Percentiles rank a stretch among this genome's conserved stretches.
phyloP scores from a whole-genome alignment of 2,113 vertebrate genomes.

The Hippotragus niger region DNA sequence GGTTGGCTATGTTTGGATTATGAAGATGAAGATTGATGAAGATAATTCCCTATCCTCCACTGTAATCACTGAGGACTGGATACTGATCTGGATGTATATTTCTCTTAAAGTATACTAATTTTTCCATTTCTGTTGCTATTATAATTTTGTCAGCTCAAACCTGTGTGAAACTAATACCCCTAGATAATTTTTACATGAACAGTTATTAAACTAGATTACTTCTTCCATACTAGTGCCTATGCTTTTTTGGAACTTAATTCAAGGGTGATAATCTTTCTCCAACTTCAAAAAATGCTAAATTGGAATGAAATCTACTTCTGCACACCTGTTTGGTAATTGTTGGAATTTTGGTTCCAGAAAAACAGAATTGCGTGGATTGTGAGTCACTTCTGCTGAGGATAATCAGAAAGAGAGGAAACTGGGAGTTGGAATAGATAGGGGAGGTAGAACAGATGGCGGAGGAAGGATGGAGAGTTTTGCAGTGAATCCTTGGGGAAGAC shows the following conservation, averaged over 20 bases:
- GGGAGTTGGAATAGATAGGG: slow-evolving; percentile 29
- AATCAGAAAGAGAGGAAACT: slow-evolving; percentile 63
- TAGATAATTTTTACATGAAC: not conserved
- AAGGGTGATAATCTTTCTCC: not conserved
- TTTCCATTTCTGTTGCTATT: not conserved
- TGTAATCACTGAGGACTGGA: not conserved
- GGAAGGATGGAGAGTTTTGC: slow-evolving; percentile 18
- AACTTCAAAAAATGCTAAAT: not conserved
- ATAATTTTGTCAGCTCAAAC: slow-evolving; percentile 1
- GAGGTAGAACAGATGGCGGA: slow-evolving; percentile 65
- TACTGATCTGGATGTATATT: not conserved
- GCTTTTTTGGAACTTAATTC: slow-evolving; percentile 31
- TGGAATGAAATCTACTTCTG: not conserved
- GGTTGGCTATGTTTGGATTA: not conserved
- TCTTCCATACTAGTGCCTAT: not conserved
- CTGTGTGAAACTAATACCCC: not conserved
- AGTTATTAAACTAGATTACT: not conserved
- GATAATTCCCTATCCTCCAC: not conserved
- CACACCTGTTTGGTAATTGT: slow-evolving; percentile 49
- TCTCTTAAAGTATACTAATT: not conserved
- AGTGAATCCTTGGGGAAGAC: slow-evolving; percentile 44
- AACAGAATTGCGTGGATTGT: slow-evolving; percentile 12
- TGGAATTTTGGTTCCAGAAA: slow-evolving; percentile 48
- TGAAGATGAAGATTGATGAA: not conserved
- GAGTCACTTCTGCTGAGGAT: slow-evolving; percentile 61